Evolutionary conservation across 2,888 invertebrate species (phyloP).

Genomic region (Eurytoma californica): DNA sequence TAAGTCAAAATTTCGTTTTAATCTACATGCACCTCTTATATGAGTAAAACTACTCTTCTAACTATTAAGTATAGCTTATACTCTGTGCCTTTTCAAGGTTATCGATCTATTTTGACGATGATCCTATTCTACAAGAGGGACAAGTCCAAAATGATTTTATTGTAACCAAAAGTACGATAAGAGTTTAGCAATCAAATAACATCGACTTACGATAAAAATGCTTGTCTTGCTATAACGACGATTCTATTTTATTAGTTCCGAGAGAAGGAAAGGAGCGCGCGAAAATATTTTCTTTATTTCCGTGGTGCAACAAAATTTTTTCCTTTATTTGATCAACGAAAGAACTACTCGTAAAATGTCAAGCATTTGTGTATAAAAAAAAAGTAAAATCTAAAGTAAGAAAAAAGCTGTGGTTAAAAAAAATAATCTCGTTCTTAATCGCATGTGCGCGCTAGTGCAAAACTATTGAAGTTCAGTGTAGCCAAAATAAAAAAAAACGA

Average conservation of each 20-base stretch:
- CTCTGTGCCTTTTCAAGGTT: constrained; percentile 56
- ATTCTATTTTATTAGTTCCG: constrained; percentile 51
- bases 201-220: constrained; percentile 6
- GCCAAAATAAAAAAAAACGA: constrained; percentile 33
- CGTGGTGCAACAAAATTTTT: constrained; percentile 6
- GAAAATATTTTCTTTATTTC: constrained; percentile 14
- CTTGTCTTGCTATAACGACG: constrained; percentile 53
- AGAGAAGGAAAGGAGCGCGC: constrained; percentile 40
- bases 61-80: constrained; percentile 46
- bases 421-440: constrained; percentile 6
- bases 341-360: neutral
- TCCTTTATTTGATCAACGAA: constrained; percentile 9
- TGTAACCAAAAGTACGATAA: neutral
- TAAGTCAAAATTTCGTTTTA: constrained; percentile 4
- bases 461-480: constrained; percentile 5
- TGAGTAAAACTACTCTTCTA: constrained; percentile 28
- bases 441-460: neutral
- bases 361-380: constrained; percentile 13
- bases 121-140: constrained; percentile 5
- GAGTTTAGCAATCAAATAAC: constrained; percentile 3
- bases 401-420: neutral
- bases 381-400: neutral
- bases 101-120: constrained; percentile 9
- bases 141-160: constrained; percentile 22
- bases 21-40: neutral